These are phyloP conservation scores for Grammomys surdaster DNA, from an alignment of 2,113 vertebrate species.

Conservation along the genomic window DNA sequence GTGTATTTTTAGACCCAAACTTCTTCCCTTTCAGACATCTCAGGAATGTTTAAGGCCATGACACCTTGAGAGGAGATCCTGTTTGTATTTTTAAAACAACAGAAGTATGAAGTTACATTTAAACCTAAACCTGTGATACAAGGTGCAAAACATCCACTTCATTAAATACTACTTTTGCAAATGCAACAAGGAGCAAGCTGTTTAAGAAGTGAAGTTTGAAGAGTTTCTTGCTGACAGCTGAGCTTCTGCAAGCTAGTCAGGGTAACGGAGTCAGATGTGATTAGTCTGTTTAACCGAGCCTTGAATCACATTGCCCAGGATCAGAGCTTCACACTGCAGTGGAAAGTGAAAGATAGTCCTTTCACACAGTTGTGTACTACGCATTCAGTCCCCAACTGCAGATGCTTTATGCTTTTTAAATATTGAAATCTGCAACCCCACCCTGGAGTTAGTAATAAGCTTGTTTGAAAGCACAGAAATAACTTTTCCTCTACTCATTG, in stretches of 20 bases:
- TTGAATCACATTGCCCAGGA: constrained; percentile 58
- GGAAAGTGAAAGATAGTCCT: constrained; percentile 43
- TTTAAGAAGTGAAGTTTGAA: constrained; percentile 67
- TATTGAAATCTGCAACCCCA: constrained; percentile 45
- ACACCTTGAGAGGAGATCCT: constrained; percentile 59
- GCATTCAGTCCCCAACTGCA: constrained; percentile 57
- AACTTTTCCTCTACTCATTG: constrained; percentile 81
- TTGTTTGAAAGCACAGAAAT: constrained; percentile 80
- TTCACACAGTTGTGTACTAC: constrained; percentile 42
- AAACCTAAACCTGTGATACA: constrained; percentile 34
- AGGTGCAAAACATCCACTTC: constrained; percentile 64
- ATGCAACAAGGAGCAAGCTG: constrained; percentile 18
- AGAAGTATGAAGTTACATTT: constrained; percentile 51
- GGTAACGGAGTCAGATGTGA: constrained; percentile 64
- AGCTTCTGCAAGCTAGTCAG: constrained; percentile 57
- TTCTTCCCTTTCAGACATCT: constrained; percentile 64
- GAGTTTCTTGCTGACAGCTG: constrained; percentile 60
- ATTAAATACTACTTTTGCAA: constrained; percentile 60
- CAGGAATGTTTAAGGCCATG: constrained; percentile 63
- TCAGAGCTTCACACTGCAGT: constrained; percentile 69
- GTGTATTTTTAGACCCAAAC: constrained; percentile 55
- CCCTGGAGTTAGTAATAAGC: constrained; percentile 74
- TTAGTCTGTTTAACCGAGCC: constrained; percentile 65
- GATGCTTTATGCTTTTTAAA: constrained; percentile 72
- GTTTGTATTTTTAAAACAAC: constrained; percentile 65